Percentiles rank a stretch among this genome's conserved stretches.
phyloP scores from a whole-genome alignment of 2,113 vertebrate species.

The Heterochromis multidens region DNA sequence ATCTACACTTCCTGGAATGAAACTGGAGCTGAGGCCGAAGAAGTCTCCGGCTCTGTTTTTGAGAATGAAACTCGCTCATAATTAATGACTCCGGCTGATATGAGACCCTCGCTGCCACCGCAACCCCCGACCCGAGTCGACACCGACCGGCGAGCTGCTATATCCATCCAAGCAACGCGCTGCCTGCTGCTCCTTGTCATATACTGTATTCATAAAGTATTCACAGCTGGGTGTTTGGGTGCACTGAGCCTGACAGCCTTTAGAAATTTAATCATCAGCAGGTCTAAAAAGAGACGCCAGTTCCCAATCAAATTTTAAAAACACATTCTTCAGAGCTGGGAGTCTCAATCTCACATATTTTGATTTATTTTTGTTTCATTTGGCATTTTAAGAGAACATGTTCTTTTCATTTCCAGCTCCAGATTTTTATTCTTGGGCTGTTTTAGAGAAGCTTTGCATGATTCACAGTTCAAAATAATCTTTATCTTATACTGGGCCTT shows the following conservation, averaged over 20 bases:
- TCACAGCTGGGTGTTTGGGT: neutral
- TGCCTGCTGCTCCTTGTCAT: neutral
- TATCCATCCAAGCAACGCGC: neutral
- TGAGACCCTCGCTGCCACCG: neutral
- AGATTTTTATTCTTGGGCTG: neutral
- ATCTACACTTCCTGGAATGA: constrained; percentile 47
- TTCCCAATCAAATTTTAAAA: neutral
- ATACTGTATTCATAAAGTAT: neutral
- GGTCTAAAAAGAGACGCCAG: neutral
- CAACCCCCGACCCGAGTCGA: neutral
- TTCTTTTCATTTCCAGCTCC: accelerated
- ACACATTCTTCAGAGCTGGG: neutral
- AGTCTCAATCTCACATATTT: neutral
- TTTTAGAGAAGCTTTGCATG: neutral
- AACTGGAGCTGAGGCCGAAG: constrained; percentile 12
- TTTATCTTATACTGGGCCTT: neutral
- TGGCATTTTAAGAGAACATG: neutral
- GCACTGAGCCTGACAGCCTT: neutral
- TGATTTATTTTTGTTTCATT: neutral
- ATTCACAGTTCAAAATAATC: neutral
- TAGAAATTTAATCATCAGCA: neutral
- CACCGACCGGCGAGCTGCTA: neutral
- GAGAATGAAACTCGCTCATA: constrained; percentile 56
- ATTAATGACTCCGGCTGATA: constrained; percentile 41
- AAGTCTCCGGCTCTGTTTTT: constrained; percentile 37